These are phyloP conservation scores for Neodiprion fabricii DNA, from an alignment of 1,140 invertebrate species.

Conservation along the genomic window DNA sequence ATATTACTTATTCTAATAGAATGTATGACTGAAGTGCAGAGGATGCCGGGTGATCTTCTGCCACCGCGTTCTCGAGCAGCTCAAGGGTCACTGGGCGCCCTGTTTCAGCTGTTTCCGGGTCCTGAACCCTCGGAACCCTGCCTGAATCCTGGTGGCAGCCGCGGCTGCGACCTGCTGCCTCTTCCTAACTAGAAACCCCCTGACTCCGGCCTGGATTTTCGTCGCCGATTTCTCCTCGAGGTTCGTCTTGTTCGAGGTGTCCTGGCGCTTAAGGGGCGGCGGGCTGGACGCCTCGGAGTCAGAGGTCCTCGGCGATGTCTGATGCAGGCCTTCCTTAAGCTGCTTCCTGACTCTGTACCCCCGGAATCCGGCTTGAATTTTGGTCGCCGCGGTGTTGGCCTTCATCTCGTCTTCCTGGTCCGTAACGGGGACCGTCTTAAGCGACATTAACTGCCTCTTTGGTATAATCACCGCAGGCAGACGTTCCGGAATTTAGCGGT, in stretches of 20 bases:
- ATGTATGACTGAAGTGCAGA: background rate
- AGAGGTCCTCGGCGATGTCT: constrained; percentile 1
- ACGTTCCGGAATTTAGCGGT: background rate
- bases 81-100: constrained; percentile 36
- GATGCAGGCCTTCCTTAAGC: constrained; percentile 52
- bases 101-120: constrained; percentile 59
- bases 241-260: constrained; percentile 22
- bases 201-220: constrained; percentile 77
- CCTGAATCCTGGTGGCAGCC: constrained; percentile 69
- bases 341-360: constrained; percentile 75
- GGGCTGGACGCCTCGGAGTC: constrained; percentile 16
- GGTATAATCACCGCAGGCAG: background rate
- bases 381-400: constrained; percentile 68
- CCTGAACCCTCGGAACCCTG: constrained; percentile 66
- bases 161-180: constrained; percentile 62
- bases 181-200: constrained; percentile 75
- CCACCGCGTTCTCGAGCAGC: no score
- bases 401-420: constrained; percentile 33
- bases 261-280: constrained; percentile 23
- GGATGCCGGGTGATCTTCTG: background rate
- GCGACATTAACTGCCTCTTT: background rate
- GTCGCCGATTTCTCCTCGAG: constrained; percentile 71
- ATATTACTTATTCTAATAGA: background rate
- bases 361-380: constrained; percentile 77
- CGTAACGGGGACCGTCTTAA: background rate